Percentiles rank a stretch among this genome's conserved stretches.
Conservation (phyloP, 2,797 vertebrate species). For the Jordanella pulchra region DNA sequence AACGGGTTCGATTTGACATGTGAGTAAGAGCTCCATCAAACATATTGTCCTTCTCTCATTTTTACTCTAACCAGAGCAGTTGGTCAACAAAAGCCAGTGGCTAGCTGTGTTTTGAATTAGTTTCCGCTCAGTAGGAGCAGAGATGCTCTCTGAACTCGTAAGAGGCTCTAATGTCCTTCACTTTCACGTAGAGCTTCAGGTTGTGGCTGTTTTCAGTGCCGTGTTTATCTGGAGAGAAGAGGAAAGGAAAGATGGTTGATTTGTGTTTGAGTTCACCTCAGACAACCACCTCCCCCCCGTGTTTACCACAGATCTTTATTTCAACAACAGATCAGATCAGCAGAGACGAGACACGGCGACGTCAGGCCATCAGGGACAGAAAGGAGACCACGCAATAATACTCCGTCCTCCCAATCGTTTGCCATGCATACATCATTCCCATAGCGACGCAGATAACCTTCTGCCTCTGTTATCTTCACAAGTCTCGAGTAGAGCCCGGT, state of each 20-base stretch:
- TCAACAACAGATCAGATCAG: slow-evolving; percentile 49
- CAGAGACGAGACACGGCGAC: slow-evolving; percentile 22
- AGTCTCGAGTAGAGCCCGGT: slow-evolving; percentile 36
- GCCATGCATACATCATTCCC: slow-evolving; percentile 56
- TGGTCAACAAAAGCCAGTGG: not conserved
- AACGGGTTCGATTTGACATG: not conserved
- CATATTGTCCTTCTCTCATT: not conserved
- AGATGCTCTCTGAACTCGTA: not conserved
- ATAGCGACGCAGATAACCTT: slow-evolving; percentile 56
- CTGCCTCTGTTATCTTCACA: slow-evolving; percentile 57
- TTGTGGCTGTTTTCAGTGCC: slow-evolving; percentile 19
- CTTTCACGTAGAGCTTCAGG: not conserved
- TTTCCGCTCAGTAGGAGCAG: not conserved
- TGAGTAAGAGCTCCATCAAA: not conserved
- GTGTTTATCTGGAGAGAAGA: not conserved
- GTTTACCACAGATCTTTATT: slow-evolving; percentile 51
- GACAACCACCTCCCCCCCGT: slow-evolving; percentile 9
- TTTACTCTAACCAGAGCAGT: not conserved
- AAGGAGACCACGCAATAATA: not conserved
- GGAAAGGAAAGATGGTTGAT: not conserved
- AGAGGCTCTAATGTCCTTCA: not conserved
- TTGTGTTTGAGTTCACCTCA: slow-evolving; percentile 23
- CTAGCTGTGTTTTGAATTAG: not conserved
- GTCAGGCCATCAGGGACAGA: slow-evolving; percentile 21
- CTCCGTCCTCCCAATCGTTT: slow-evolving; percentile 37